Evolutionary conservation across 2,888 invertebrate species (phyloP).

Genomic region (Drosophila rellima): DNA sequence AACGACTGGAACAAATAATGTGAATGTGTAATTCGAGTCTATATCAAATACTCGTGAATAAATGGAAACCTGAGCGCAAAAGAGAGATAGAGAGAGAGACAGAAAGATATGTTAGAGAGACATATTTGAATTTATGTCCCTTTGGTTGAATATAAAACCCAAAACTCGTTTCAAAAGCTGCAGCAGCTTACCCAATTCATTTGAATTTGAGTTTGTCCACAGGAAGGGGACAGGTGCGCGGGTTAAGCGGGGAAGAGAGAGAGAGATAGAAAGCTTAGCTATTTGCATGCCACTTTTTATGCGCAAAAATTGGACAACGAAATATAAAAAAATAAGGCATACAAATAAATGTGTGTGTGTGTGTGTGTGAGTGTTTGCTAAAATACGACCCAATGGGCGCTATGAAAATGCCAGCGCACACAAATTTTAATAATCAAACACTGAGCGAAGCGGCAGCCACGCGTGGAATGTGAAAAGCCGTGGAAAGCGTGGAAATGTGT

Average conservation of each 20-base stretch:
- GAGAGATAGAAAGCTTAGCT: slow-evolving; percentile 46
- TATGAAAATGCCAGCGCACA: slow-evolving; percentile 74
- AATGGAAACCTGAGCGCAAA: slow-evolving; percentile 4
- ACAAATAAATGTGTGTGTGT: neutral
- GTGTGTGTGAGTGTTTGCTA: slow-evolving; percentile 12
- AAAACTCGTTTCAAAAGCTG: slow-evolving; percentile 30
- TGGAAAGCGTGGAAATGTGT: slow-evolving; percentile 48
- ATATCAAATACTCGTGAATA: slow-evolving; percentile 28
- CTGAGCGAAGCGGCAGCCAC: slow-evolving; percentile 61
- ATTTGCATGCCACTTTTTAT: slow-evolving; percentile 51
- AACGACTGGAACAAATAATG: slow-evolving; percentile 6
- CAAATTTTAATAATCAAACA: slow-evolving; percentile 77
- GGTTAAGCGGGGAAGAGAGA: too few relatives aligned
- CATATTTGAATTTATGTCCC: slow-evolving; percentile 23
- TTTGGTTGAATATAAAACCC: slow-evolving; percentile 35
- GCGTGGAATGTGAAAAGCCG: slow-evolving; percentile 73
- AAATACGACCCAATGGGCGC: slow-evolving; percentile 70
- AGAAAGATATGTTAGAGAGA: neutral
- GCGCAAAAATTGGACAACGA: slow-evolving; percentile 41
- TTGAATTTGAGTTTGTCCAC: slow-evolving; percentile 49
- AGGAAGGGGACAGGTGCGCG: too few relatives aligned
- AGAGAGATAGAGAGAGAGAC: neutral
- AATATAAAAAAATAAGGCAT: slow-evolving; percentile 5
- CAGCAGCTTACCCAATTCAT: slow-evolving; percentile 37
- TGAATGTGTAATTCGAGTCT: slow-evolving; percentile 29